Conservation (phyloP, 2,797 vertebrate genomes). For the Silurus lanzhouensis region DNA sequence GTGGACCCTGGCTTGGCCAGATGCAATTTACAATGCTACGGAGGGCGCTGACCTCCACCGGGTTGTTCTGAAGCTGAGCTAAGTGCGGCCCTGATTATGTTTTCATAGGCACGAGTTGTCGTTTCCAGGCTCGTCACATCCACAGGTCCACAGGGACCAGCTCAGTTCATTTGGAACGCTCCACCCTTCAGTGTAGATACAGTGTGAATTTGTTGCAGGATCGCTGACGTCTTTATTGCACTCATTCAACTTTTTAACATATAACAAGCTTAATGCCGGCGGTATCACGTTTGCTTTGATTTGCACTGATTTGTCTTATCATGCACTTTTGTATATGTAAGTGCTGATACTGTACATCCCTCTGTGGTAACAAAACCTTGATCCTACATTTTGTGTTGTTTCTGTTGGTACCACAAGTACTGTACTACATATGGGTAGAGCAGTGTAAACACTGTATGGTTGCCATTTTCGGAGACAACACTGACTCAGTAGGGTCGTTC, state of each 20-base stretch:
- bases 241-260: slow-evolving; percentile 6
- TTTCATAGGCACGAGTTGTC: slow-evolving; percentile 43
- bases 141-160: slow-evolving; percentile 24
- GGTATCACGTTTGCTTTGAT: background rate
- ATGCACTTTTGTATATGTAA: background rate
- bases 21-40: slow-evolving; percentile 32
- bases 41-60: slow-evolving; percentile 35
- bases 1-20: background rate
- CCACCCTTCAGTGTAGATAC: slow-evolving; percentile 1
- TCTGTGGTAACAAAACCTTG: background rate
- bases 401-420: background rate
- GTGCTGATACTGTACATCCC: background rate
- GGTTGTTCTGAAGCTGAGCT: slow-evolving; percentile 21
- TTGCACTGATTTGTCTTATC: slow-evolving; percentile 17
- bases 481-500: background rate
- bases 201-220: slow-evolving; percentile 21
- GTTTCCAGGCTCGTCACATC: slow-evolving; percentile 21
- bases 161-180: slow-evolving; percentile 24
- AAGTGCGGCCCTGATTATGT: slow-evolving; percentile 40
- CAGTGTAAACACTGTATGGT: background rate
- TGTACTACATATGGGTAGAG: background rate
- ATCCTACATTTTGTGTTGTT: background rate
- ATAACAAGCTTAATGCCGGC: background rate
- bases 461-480: background rate
- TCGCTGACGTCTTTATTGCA: slow-evolving; percentile 32